Evolutionary conservation across 1,140 invertebrate genomes (phyloP).

Genomic region (Brachionus asplanchnoidis): DNA sequence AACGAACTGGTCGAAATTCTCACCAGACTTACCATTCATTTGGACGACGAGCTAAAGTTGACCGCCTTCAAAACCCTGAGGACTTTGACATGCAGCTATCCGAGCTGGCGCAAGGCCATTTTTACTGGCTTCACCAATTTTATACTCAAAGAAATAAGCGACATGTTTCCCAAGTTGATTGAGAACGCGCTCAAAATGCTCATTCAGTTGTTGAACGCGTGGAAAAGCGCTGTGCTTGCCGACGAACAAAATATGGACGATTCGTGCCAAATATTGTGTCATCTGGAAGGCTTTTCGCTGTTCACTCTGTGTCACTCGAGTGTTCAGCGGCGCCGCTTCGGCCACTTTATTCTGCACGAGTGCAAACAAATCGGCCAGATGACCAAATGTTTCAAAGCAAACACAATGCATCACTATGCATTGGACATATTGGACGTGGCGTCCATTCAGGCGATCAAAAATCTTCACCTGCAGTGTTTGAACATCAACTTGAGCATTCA

Average conservation of each 20-base stretch:
- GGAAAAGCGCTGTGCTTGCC: conserved; percentile 65
- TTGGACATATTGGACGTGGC: conserved; percentile 16
- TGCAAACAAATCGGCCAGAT: conserved; percentile 2
- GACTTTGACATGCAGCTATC: conserved; percentile 88
- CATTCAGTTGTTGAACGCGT: conserved; percentile 81
- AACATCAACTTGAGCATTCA: background rate
- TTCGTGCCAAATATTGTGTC: conserved; percentile 14
- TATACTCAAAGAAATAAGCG: conserved; percentile 81
- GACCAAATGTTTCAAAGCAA: conserved; percentile 17
- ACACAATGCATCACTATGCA: background rate
- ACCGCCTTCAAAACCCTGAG: conserved; percentile 92
- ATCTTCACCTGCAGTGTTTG: conserved; percentile 21
- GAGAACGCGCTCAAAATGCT: conserved; percentile 91
- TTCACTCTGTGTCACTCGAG: conserved; percentile 24
- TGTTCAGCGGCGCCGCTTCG: background rate
- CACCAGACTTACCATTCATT: conserved; percentile 75
- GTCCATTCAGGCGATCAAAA: background rate
- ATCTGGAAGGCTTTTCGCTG: conserved; percentile 25
- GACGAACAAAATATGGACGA: conserved; percentile 45
- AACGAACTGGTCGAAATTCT: conserved; percentile 88
- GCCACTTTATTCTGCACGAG: conserved; percentile 3
- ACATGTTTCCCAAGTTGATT: conserved; percentile 78
- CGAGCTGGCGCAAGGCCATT: conserved; percentile 93
- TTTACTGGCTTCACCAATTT: conserved; percentile 83
- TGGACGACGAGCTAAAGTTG: conserved; percentile 63